A percentile compares a stretch with the other conserved stretches of the same genome.
These are phyloP conservation scores for Drosophila chauvacae DNA, from an alignment of 1,140 invertebrate genomes.

Conservation along the genomic window DNA sequence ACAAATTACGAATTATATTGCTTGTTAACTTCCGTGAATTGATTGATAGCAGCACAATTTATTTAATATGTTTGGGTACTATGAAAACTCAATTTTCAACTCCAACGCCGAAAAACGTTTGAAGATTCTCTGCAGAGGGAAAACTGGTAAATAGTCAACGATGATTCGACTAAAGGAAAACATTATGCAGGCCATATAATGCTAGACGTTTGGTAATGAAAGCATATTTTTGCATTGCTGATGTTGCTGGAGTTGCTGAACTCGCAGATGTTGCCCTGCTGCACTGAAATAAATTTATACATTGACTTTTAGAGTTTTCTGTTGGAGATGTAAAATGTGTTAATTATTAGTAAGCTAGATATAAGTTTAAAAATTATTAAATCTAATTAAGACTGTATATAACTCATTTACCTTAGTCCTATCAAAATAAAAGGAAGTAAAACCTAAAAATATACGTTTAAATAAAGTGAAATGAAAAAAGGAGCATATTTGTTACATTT, in stretches of 20 bases:
- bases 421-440: no score
- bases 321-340: background rate
- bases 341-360: background rate
- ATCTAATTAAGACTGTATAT: no score
- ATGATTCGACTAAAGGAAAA: slow-evolving; percentile 34
- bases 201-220: slow-evolving; percentile 76
- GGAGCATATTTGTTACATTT: background rate
- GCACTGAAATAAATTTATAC: slow-evolving; percentile 3
- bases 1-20: slow-evolving; percentile 26
- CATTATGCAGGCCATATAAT: slow-evolving; percentile 62
- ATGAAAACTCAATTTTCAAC: slow-evolving; percentile 18
- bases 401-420: no score
- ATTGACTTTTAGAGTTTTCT: background rate
- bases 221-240: slow-evolving; percentile 77
- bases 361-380: background rate
- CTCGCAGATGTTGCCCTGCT: slow-evolving; percentile 13
- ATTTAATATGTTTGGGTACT: slow-evolving; percentile 30
- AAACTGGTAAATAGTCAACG: slow-evolving; percentile 9
- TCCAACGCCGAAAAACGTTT: slow-evolving; percentile 13
- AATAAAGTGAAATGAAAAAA: no score
- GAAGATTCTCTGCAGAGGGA: slow-evolving; percentile 34
- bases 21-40: slow-evolving; percentile 50
- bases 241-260: slow-evolving; percentile 20
- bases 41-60: slow-evolving; percentile 58
- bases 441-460: no score